These are phyloP conservation scores for Prietella phreatophila DNA, from an alignment of 2,113 vertebrate species.

Conservation along the genomic window DNA sequence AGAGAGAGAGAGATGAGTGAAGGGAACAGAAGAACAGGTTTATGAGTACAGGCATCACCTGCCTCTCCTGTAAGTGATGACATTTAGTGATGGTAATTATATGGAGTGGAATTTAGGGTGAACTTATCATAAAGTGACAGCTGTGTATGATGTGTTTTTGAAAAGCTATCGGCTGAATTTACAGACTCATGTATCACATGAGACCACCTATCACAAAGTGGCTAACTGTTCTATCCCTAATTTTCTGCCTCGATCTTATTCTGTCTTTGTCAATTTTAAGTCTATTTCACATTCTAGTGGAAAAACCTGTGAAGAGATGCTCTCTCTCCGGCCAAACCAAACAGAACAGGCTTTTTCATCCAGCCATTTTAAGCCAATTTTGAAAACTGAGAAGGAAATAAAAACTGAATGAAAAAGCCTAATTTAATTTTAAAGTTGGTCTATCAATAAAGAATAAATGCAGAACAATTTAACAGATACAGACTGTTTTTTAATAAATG, in stretches of 20 bases:
- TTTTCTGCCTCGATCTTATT: neutral
- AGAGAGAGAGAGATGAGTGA: conserved; percentile 27
- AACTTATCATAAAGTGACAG: conserved; percentile 18
- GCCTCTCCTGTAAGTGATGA: conserved; percentile 67
- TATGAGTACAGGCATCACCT: conserved; percentile 71
- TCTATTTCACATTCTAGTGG: neutral
- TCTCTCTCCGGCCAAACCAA: neutral
- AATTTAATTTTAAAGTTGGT: neutral
- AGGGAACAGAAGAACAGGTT: conserved; percentile 17
- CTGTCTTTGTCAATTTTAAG: neutral
- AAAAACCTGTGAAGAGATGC: too few relatives aligned
- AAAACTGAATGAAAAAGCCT: neutral
- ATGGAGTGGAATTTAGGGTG: conserved; percentile 57
- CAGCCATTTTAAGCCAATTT: neutral
- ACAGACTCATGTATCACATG: neutral
- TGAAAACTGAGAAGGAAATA: neutral
- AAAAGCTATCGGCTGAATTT: neutral
- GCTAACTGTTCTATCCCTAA: neutral
- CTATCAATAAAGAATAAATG: neutral
- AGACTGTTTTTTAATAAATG: neutral
- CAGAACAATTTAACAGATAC: neutral
- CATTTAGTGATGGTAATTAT: conserved; percentile 38
- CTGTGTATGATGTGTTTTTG: neutral
- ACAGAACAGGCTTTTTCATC: neutral
- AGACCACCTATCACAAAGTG: neutral